These are phyloP conservation scores for Drosophila birchii DNA, from an alignment of 2,888 invertebrate species.

Conservation along the genomic window DNA sequence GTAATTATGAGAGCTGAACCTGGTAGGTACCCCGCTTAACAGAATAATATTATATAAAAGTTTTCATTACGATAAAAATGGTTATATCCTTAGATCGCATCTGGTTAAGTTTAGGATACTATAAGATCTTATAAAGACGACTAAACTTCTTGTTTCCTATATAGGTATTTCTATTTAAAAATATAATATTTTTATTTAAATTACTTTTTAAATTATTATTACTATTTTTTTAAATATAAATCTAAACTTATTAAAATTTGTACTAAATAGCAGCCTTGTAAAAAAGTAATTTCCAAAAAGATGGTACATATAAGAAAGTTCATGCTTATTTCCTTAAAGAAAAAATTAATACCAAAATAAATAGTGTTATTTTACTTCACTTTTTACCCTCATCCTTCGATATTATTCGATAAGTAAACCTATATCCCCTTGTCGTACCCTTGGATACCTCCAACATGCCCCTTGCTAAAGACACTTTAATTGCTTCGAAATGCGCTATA, in stretches of 20 bases:
- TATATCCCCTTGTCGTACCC: slow-evolving; percentile 13
- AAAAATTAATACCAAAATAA: too few species aligned
- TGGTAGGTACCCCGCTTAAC: slow-evolving; percentile 5
- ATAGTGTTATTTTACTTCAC: neutral
- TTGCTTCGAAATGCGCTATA: slow-evolving; percentile 60
- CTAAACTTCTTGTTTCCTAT: too few species aligned
- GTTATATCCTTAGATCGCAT: neutral
- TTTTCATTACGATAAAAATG: neutral
- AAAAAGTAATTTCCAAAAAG: too few species aligned
- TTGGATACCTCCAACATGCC: slow-evolving; percentile 18
- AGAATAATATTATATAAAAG: neutral
- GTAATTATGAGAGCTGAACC: neutral
- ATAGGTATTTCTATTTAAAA: neutral
- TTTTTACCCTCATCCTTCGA: neutral
- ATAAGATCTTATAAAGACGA: neutral
- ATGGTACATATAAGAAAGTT: too few species aligned
- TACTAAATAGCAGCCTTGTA: too few species aligned
- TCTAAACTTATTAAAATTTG: too few species aligned
- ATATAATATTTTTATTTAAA: neutral
- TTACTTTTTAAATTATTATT: too few species aligned
- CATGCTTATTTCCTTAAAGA: too few species aligned
- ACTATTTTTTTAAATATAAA: too few species aligned
- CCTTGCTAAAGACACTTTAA: slow-evolving; percentile 78
- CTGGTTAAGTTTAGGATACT: neutral
- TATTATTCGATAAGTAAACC: neutral